A percentile compares a stretch with the other conserved stretches of the same genome.
Conservation (phyloP, 2,113 vertebrate genomes). For the Pseudorhombus dupliciocellatus region DNA sequence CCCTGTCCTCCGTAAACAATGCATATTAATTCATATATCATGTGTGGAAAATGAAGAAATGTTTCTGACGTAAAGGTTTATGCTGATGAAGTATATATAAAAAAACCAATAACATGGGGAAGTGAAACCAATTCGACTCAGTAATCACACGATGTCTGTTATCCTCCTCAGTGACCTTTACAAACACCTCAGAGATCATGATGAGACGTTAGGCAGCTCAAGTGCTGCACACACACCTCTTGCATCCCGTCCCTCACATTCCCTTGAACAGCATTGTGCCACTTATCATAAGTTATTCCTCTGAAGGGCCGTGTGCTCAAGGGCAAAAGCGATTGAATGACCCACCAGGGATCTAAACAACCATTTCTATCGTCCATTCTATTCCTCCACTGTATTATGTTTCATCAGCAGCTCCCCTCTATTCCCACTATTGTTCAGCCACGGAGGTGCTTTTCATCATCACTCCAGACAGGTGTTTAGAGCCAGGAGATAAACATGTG, state of each 20-base stretch:
- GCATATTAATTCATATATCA: not conserved
- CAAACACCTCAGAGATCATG: not conserved
- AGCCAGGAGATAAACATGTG: slow-evolving; percentile 38
- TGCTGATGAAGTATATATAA: too few relatives aligned
- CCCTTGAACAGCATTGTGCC: slow-evolving; percentile 10
- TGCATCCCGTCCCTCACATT: not conserved
- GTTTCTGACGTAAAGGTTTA: too few relatives aligned
- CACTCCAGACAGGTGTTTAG: slow-evolving; percentile 60
- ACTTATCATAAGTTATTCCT: slow-evolving; percentile 70
- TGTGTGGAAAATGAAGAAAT: too few relatives aligned
- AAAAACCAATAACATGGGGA: too few relatives aligned
- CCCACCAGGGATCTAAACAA: slow-evolving; percentile 61
- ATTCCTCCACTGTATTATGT: slow-evolving; percentile 56
- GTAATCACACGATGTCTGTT: not conserved
- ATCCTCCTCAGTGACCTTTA: slow-evolving; percentile 3
- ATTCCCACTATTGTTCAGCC: slow-evolving; percentile 66
- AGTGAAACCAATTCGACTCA: too few relatives aligned
- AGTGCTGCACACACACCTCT: not conserved
- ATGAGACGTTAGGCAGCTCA: not conserved
- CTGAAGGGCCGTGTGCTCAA: slow-evolving; percentile 58
- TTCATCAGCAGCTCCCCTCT: slow-evolving; percentile 61
- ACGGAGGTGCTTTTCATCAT: slow-evolving; percentile 57
- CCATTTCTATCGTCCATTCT: slow-evolving; percentile 43
- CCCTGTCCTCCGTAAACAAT: too few relatives aligned
- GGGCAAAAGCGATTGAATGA: slow-evolving; percentile 67